Evolutionary conservation across 2,888 invertebrate genomes (phyloP).

Genomic region (Meta bourneti): DNA sequence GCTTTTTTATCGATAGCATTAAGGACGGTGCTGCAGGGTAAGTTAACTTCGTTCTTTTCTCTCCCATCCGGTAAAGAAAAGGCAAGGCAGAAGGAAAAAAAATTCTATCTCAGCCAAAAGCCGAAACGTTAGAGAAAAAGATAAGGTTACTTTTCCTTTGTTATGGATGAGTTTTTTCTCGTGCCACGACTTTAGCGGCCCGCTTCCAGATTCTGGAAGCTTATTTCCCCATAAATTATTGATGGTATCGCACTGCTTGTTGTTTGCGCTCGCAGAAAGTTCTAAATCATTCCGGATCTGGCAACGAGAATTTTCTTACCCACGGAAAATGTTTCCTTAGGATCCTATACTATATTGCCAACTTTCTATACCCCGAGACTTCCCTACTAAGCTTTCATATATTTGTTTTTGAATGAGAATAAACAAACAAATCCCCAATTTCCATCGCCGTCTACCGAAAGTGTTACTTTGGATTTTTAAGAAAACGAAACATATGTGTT

Average conservation of each 20-base stretch:
- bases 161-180: conserved; percentile 56
- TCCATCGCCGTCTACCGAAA: not conserved
- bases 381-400: not conserved
- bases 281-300: conserved; percentile 70
- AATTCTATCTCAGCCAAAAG: conserved; percentile 9
- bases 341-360: not conserved
- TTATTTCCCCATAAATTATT: conserved; percentile 73
- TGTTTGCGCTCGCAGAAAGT: conserved; percentile 57
- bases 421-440: conserved; percentile 4
- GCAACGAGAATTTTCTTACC: conserved; percentile 44
- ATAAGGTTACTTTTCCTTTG: conserved; percentile 63
- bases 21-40: not conserved
- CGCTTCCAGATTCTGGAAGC: conserved; percentile 63
- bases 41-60: not conserved
- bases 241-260: conserved; percentile 70
- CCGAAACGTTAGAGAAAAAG: conserved; percentile 9
- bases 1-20: not conserved
- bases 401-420: conserved; percentile 18
- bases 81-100: not conserved
- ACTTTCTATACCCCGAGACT: not conserved
- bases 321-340: conserved; percentile 9
- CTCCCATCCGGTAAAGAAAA: not conserved
- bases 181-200: conserved; percentile 33
- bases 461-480: not conserved
- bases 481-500: not conserved